Evolutionary conservation across 1,140 invertebrate genomes (phyloP).

Genomic region (Drosophila novamexicana): DNA sequence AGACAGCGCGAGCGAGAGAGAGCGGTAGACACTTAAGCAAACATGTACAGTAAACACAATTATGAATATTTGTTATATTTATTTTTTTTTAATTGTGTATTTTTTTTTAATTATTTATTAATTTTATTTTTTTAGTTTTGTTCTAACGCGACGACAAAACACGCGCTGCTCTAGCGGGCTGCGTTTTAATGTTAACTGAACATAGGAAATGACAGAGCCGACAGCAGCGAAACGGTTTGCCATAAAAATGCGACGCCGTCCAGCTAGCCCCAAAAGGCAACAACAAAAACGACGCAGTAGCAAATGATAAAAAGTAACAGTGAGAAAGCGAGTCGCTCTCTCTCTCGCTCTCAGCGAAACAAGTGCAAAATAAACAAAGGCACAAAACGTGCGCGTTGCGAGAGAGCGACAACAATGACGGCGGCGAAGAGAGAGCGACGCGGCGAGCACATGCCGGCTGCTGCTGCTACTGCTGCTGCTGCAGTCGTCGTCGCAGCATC

Average conservation of each 20-base stretch:
- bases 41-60: slow-evolving; percentile 44
- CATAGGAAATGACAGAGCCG: slow-evolving; percentile 51
- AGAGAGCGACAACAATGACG: slow-evolving; percentile 11
- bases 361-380: slow-evolving; percentile 71
- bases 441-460: slow-evolving; percentile 45
- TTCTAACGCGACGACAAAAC: slow-evolving; percentile 50
- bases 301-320: slow-evolving; percentile 57
- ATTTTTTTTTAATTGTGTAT: slow-evolving; percentile 14
- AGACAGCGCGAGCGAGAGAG: background rate
- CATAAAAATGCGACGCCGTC: slow-evolving; percentile 64
- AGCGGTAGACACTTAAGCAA: slow-evolving; percentile 26
- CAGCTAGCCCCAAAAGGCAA: slow-evolving; percentile 34
- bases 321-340: slow-evolving; percentile 11
- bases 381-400: slow-evolving; percentile 66
- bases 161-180: slow-evolving; percentile 56
- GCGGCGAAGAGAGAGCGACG: background rate
- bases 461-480: slow-evolving; percentile 10
- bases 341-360: slow-evolving; percentile 20
- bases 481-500: slow-evolving; percentile 25
- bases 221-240: slow-evolving; percentile 57
- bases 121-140: slow-evolving; percentile 13
- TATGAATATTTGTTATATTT: slow-evolving; percentile 45
- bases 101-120: slow-evolving; percentile 27
- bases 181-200: slow-evolving; percentile 81
- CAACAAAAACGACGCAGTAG: slow-evolving; percentile 52